Base-by-base conservation (phyloP, 1,140 invertebrate genomes). In the Nasonia giraulti region DNA sequence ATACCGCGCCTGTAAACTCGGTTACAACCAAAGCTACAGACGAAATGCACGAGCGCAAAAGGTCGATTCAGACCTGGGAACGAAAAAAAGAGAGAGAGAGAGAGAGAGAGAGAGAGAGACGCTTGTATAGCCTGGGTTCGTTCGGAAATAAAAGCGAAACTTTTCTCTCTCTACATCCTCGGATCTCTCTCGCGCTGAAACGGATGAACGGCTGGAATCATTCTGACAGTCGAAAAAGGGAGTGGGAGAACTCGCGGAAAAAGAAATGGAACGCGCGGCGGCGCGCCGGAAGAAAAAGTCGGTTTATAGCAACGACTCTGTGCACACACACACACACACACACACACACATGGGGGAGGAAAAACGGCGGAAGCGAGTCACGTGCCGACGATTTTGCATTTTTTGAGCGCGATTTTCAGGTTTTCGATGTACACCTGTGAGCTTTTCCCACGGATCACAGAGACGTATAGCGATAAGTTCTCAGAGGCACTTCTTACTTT, bases 141-240 rank as follows among this genome's bases (percentile, higher is more conserved):
- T 55, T 37, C 33, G 17, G 14, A 31, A 62, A 62, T 62, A 66
- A 66, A 79, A 78, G 62, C 14, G 31, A 83, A 83, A 74, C 33
- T 71, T 55, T 44, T 78, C 74, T 83, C n/a, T 78, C 74, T 83
- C n/a, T 71, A 27, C 76, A 66, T 31, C n/a, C 47, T 17, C 77
- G 40, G 33, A 6, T 75, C 74, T 37, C 50, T 75, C 74, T 37
- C 50, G 69, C 31, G 69, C 62, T 55, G 76, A 85, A 74, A 87
- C 88, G 71, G 75, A 82, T 82, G 80, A 82, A 55, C 47, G 23
- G 68, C 79, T 85, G 80, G 74, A 88, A 85, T 87, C 85, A 84
- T 82, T 87, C 84, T 88, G 85, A 84, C 86, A 88, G 87, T 86
- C 82, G 86, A 84, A 88, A 87, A 84, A 87, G 33, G 17, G 14